Conservation (phyloP, 2,888 invertebrate genomes). For the Sinhomidia bicolor region DNA sequence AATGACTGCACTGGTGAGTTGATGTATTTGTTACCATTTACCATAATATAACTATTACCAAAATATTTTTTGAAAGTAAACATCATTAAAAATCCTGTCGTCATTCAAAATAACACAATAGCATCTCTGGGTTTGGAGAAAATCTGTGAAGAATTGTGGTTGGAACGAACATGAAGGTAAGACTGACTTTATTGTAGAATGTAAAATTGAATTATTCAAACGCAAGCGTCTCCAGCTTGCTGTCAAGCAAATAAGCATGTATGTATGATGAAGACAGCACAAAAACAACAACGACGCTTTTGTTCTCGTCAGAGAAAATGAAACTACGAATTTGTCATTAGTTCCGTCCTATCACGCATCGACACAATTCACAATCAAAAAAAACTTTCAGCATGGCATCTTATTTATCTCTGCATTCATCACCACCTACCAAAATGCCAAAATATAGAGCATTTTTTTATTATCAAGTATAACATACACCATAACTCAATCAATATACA, state of each 20-base stretch:
- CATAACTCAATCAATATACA: no score
- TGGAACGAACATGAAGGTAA: no score
- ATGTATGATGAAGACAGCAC: background rate
- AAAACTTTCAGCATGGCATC: no score
- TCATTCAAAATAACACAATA: no score
- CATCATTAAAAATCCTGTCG: constrained; percentile 16
- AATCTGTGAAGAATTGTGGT: no score
- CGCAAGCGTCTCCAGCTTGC: background rate
- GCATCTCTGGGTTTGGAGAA: no score
- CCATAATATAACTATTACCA: background rate
- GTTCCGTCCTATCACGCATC: background rate
- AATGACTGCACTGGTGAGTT: background rate
- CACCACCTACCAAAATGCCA: no score
- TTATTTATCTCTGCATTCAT: no score
- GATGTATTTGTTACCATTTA: constrained; percentile 1
- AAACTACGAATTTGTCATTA: background rate
- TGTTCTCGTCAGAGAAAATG: background rate
- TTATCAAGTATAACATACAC: no score
- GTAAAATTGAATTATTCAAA: background rate
- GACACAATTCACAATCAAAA: no score
- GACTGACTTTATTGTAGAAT: no score
- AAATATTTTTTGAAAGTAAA: constrained; percentile 1
- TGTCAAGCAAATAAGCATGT: background rate
- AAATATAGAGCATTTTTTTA: no score
- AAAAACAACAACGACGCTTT: background rate